Percentiles rank a stretch among this genome's conserved stretches.
These are phyloP conservation scores for Fratercula arctica DNA, from an alignment of 2,797 vertebrate genomes.

Conservation along the genomic window DNA sequence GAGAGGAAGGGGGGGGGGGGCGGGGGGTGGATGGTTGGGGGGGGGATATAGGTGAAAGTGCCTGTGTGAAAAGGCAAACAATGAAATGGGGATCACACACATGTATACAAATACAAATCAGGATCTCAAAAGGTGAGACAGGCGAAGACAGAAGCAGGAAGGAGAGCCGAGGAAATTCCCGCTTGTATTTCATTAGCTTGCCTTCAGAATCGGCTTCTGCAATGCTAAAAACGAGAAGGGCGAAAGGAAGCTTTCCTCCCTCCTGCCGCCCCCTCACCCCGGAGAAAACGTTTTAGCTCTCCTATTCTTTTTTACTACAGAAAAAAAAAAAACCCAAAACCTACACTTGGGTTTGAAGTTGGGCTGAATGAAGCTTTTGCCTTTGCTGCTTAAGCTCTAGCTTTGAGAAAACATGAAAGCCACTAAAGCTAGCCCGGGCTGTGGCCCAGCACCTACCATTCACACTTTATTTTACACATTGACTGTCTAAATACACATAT, in stretches of 20 bases:
- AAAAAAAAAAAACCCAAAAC: neutral
- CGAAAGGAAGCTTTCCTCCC: conserved; percentile 23
- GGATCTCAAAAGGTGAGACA: conserved; percentile 69
- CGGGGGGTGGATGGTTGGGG: neutral
- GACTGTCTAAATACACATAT: neutral
- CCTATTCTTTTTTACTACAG: neutral
- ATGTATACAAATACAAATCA: conserved; percentile 74
- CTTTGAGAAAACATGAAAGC: neutral
- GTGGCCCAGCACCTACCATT: neutral
- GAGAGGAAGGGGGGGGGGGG: conserved; percentile 29
- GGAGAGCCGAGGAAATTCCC: conserved; percentile 45
- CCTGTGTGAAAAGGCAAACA: conserved; percentile 70
- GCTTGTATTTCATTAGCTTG: conserved; percentile 34
- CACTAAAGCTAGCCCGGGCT: neutral
- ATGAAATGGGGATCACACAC: conserved; percentile 62
- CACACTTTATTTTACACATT: neutral
- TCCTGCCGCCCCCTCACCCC: neutral
- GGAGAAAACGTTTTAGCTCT: conserved; percentile 26
- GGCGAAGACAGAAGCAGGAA: conserved; percentile 60
- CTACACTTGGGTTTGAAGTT: neutral
- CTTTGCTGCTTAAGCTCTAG: neutral
- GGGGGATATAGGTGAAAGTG: conserved; percentile 75
- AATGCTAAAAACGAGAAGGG: conserved; percentile 6
- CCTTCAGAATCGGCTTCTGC: conserved; percentile 19
- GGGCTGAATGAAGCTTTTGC: neutral